Base-by-base conservation (phyloP, 2,113 vertebrate species). In the Sardina pilchardus region DNA sequence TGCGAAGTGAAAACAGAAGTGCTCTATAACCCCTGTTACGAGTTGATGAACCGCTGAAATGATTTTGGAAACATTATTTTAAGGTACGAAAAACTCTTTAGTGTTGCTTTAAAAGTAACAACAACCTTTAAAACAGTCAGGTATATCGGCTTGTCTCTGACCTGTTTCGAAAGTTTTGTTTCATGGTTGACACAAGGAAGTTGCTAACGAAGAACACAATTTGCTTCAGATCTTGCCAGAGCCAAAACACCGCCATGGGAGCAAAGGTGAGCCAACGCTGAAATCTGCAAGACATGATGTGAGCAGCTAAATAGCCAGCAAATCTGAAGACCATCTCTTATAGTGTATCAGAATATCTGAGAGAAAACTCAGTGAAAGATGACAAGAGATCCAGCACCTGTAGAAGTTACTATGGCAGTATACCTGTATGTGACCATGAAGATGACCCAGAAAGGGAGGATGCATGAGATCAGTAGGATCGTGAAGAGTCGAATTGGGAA, bases 381-480 rank as follows among this genome's bases (percentile, higher is more conserved):
- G 36, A 36, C 30, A 59, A n/a, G n/a, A n/a, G 17, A 30, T 63
- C 24, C 24, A 2, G 45, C 45, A 47, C 1, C n/a, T 26, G n/a
- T 8, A 63, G 30, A 30, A 12, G 30, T 14, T 16, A 44, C 21
- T n/a, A 17, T 19, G 26, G 6, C 43, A 5, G 44, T 88, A 94
- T 88, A 94, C 94, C 91, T 92, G 43, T 91, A 75, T 17, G 67
- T 86, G 4, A 87, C 88, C 48, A 83, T 63, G 3, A 87, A 82
- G n/a, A 87, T 6, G 4, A 78, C 1, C 45, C 88, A 89, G 47
- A 92, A 84, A 0, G 12, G 71, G 75, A 92, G 53, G 8, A 88
- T 87, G 81, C 87, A 86, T 39, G 85, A 67, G 2, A 90, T 83
- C 24, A 94, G 84, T 44, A 93, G 71, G 81, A 83, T 87, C 34